Base-by-base conservation (phyloP, 2,113 vertebrate species). In the Dermatemys mawii region DNA sequence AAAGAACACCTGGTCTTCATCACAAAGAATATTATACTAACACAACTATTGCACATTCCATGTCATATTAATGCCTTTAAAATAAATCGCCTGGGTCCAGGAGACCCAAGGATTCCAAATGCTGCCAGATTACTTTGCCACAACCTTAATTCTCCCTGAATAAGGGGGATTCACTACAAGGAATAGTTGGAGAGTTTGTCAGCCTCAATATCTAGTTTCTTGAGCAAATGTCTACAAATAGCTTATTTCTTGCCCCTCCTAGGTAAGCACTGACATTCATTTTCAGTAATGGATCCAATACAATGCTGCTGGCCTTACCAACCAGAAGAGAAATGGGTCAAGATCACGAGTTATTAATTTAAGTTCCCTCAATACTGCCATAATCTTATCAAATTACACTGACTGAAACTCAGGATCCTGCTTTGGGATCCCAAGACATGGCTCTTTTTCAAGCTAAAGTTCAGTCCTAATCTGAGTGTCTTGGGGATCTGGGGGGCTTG, bases 91-190 rank as follows among this genome's bases (percentile, higher is more conserved):
- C 11, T 48, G 32, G 5, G 38, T 32, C 84, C 50, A 88, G 3
- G 35, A 82, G 27, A 67, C 9, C 53, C 3, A 48, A n/a, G 41
- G 35, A 44, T 35, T 83, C 51, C 46, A 57, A 90, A 80, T 2
- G 1, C 38, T 86, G 57, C 11, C 46, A 41, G 3, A 54, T 26
- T 75, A 7, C 48, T 87, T 1, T 5, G 0, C 11, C 24, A 49
- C n/a, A 86, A 35, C 26, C 60, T 86, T n/a, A 86, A n/a, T 11
- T 26, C 73, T 86, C 60, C 32, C 48, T 35, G 48, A 41, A 60
- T 54, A 63, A n/a, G 29, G 32, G 14, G 41, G 44, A 53, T 75
- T 53, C 54, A 81, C 8, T 2, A 0, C 0, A 0, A 12, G 11
- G 41, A 60, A 76, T n/a, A 78, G 26, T 0, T 27, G 57, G 21